Evolutionary conservation across 2,113 vertebrate species (phyloP).

Genomic region (Cephalopholis sonnerati): DNA sequence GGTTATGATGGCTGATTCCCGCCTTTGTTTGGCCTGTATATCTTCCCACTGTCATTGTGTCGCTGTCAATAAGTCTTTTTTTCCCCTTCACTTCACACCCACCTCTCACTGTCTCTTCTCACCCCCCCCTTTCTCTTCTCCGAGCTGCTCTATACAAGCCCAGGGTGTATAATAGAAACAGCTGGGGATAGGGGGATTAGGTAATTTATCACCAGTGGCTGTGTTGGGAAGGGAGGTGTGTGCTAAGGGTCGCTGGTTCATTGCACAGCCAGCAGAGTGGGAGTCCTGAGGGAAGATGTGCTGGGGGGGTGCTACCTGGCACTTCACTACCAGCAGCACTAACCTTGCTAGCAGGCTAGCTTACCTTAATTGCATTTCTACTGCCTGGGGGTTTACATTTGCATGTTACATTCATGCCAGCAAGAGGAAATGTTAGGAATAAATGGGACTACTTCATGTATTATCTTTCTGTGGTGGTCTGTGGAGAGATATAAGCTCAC

Average conservation of each 20-base stretch:
- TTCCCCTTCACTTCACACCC: slow-evolving; percentile 9
- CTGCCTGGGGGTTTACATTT: slow-evolving; percentile 40
- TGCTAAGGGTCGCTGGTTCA: slow-evolving; percentile 66
- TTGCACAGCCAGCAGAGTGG: slow-evolving; percentile 61
- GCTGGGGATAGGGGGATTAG: slow-evolving; percentile 62
- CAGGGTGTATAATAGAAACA: slow-evolving; percentile 60
- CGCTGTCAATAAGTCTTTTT: slow-evolving; percentile 44
- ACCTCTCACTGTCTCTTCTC: slow-evolving; percentile 45
- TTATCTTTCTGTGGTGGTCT: slow-evolving; percentile 1
- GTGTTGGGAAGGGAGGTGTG: slow-evolving; percentile 64
- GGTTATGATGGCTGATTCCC: slow-evolving; percentile 28
- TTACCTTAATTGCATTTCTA: slow-evolving; percentile 67
- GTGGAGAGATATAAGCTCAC: neutral
- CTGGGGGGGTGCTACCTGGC: slow-evolving; percentile 48
- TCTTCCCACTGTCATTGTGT: slow-evolving; percentile 50
- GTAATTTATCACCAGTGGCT: slow-evolving; percentile 78
- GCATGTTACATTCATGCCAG: slow-evolving; percentile 39
- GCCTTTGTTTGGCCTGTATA: slow-evolving; percentile 53
- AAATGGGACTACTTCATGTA: slow-evolving; percentile 24
- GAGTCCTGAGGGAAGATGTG: slow-evolving; percentile 63
- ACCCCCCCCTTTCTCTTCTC: slow-evolving; percentile 26
- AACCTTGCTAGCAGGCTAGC: slow-evolving; percentile 54
- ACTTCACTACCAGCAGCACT: slow-evolving; percentile 38
- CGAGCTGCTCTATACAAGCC: slow-evolving; percentile 55
- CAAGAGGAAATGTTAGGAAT: slow-evolving; percentile 16